Base-by-base conservation (phyloP, 2,797 vertebrate genomes). In the Micromesistius poutassou region DNA sequence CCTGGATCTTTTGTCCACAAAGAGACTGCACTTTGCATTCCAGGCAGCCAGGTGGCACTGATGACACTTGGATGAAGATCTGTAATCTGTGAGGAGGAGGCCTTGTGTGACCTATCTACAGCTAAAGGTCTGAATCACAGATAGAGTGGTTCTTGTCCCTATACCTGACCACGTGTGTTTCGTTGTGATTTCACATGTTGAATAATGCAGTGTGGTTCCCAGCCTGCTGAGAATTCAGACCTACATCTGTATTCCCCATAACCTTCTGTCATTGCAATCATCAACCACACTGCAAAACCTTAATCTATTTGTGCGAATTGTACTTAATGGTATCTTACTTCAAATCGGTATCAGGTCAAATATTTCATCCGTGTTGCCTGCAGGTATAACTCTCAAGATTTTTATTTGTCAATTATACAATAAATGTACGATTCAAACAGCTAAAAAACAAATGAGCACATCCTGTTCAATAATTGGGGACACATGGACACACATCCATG, bases 381-480 rank as follows among this genome's bases (percentile, higher is more conserved):
- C 55, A 25, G 55, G 55, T 62, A 4, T 25, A 62, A 25, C 55
- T 62, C 6, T n/a, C 7, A n/a, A n/a, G 55, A 7, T 2, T 62
- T 62, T 62, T 62, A 62, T 62, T 13, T 1, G 55, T 62, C 55
- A 25, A 62, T 62, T 62, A 25, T 9, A n/a, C 55, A 25, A 62
- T 62, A 10, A 55, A 62, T 25, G 55, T n/a, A n/a, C 2, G 7
- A n/a, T 62, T 9, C 5, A 7, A 62, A n/a, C n/a, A 62, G n/a
- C 55, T 62, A 19, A 25, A 22, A 9, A 9, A 62, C 1, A 62
- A n/a, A 62, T 62, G 22, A 6, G 5, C 50, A n/a, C 50, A 62
- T 62, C 55, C n/a, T 62, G 55, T 62, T 62, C n/a, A 62, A 76
- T 28, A 42, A 35, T 25, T 35, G 40, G 30, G 12, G 62, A 76